Percentiles rank a stretch among this genome's conserved stretches.
Evolutionary conservation across 2,113 vertebrate species (phyloP).

Genomic region (Plecturocebus donacophilus): DNA sequence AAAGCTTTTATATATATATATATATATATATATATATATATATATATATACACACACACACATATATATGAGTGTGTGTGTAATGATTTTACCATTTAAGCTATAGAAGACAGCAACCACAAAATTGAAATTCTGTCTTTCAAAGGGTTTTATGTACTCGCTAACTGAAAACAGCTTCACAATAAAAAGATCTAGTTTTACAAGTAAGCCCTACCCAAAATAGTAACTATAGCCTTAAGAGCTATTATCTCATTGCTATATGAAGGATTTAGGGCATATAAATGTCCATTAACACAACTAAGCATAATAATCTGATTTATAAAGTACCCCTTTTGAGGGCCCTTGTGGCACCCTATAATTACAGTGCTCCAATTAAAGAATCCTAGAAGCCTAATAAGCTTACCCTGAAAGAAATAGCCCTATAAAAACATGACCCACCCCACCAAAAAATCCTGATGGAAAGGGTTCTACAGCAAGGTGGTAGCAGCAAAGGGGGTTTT

Average conservation of each 20-base stretch:
- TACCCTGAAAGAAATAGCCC: constrained; percentile 11
- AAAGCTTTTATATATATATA: not conserved
- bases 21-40: not conserved
- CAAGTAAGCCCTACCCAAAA: constrained; percentile 75
- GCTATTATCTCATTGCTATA: constrained; percentile 67
- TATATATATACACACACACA: not conserved
- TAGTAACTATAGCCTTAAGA: constrained; percentile 78
- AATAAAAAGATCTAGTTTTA: constrained; percentile 81
- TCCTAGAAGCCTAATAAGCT: constrained; percentile 60
- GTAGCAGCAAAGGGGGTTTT: not conserved
- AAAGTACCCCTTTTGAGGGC: constrained; percentile 33
- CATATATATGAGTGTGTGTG: too few relatives aligned
- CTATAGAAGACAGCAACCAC: constrained; percentile 78
- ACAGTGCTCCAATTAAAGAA: constrained; percentile 50
- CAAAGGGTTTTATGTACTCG: constrained; percentile 78
- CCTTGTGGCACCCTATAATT: constrained; percentile 19
- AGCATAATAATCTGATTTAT: constrained; percentile 67
- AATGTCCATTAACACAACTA: constrained; percentile 66
- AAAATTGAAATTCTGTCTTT: constrained; percentile 82
- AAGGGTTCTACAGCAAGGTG: not conserved
- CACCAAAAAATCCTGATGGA: not conserved
- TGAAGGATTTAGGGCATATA: constrained; percentile 69
- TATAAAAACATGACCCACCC: constrained; percentile 1
- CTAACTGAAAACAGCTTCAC: constrained; percentile 81
- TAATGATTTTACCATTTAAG: constrained; percentile 72